These are phyloP conservation scores for Venustoraphidia nigricollis DNA, from an alignment of 2,888 invertebrate genomes.

Conservation along the genomic window DNA sequence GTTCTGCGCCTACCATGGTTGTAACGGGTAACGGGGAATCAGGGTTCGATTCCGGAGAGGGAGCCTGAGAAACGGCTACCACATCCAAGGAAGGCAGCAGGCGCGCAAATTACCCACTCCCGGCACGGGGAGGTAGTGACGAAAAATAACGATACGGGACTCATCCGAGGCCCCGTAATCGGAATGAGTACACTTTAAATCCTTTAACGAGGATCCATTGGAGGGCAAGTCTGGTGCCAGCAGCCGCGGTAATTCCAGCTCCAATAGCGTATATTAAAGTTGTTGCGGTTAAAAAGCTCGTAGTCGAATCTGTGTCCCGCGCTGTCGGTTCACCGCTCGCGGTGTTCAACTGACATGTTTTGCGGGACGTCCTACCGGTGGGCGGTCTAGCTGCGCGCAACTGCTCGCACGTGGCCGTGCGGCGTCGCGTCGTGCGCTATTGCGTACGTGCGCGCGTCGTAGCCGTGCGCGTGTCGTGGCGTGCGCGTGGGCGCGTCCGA, in stretches of 20 bases:
- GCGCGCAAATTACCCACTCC: slow-evolving; percentile 19
- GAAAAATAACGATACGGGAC: slow-evolving; percentile 48
- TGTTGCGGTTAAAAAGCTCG: slow-evolving; percentile 40
- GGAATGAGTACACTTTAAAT: slow-evolving; percentile 25
- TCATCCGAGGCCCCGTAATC: slow-evolving; percentile 37
- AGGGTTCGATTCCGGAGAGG: slow-evolving; percentile 38
- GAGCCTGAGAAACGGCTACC: no score
- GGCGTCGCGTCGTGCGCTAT: no score
- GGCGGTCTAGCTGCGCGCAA: slow-evolving; percentile 13
- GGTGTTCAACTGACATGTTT: slow-evolving; percentile 22
- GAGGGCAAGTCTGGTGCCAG: slow-evolving; percentile 51
- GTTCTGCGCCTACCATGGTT: slow-evolving; percentile 49
- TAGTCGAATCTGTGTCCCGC: slow-evolving; percentile 28
- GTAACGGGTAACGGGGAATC: slow-evolving; percentile 58
- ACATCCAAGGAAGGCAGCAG: slow-evolving; percentile 3
- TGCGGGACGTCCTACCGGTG: slow-evolving; percentile 21
- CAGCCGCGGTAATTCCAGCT: slow-evolving; percentile 60
- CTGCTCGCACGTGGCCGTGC: slow-evolving; percentile 21
- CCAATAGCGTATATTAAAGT: slow-evolving; percentile 53
- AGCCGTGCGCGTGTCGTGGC: no score
- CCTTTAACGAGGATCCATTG: no score
- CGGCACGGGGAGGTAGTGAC: slow-evolving; percentile 46
- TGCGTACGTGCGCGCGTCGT: no score
- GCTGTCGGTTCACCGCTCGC: slow-evolving; percentile 32
- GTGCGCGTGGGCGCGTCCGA: neutral